phyloP scores from a whole-genome alignment of 2,113 vertebrate species.

The Perca fluviatilis region DNA sequence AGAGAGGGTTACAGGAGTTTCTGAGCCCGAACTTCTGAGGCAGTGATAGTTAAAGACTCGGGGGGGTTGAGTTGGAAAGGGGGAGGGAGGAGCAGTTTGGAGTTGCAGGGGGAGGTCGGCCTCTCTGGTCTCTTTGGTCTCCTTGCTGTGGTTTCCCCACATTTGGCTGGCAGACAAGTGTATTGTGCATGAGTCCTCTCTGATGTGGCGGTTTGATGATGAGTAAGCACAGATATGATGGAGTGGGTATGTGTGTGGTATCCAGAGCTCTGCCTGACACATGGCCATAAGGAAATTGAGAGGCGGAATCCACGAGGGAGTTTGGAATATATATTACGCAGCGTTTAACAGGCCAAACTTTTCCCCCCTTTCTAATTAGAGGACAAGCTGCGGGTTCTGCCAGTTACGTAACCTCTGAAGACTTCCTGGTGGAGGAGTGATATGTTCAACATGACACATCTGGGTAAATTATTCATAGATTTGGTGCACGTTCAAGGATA shows the following conservation, averaged over 20 bases:
- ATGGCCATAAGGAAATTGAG: conserved; percentile 61
- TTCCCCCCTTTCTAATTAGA: conserved; percentile 67
- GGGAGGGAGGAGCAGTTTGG: background rate
- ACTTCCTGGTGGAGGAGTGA: conserved; percentile 63
- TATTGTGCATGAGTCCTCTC: conserved; percentile 65
- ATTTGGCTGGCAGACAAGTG: conserved; percentile 76
- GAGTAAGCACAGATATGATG: conserved; percentile 75
- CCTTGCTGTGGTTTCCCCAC: conserved; percentile 72
- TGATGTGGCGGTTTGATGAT: conserved; percentile 76
- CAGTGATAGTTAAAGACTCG: conserved; percentile 66
- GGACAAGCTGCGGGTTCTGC: conserved; percentile 63
- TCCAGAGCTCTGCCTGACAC: conserved; percentile 70
- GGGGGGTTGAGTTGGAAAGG: conserved; percentile 35
- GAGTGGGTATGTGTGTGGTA: conserved; percentile 67
- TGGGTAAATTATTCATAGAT: conserved; percentile 49
- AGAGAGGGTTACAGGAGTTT: conserved; percentile 21
- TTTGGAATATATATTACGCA: conserved; percentile 66
- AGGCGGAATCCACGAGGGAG: conserved; percentile 49
- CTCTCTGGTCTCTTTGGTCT: conserved; percentile 64
- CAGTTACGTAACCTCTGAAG: conserved; percentile 65
- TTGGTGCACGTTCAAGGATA: conserved; percentile 27
- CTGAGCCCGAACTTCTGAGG: conserved; percentile 55
- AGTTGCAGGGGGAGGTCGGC: background rate
- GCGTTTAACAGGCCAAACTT: conserved; percentile 62
- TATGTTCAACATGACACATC: conserved; percentile 48